Conservation (phyloP, 64 coral and sea anemone genomes). For the Orbicella faveolata region DNA sequence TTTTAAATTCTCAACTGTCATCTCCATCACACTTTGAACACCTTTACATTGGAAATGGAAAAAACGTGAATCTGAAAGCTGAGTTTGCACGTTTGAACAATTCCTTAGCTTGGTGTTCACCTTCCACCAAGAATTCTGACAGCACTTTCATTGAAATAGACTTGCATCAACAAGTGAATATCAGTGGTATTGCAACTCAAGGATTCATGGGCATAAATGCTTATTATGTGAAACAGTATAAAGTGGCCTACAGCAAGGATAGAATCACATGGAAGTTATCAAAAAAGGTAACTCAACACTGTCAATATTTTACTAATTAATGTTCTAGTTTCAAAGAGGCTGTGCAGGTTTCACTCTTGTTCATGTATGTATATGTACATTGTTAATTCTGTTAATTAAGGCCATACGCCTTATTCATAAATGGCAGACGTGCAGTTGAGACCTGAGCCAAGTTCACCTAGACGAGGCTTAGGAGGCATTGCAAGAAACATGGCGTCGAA, state of each 20-base stretch:
- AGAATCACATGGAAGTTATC: background rate
- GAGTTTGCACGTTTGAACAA: constrained; percentile 24
- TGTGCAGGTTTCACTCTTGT: no score
- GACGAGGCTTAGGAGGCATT: no score
- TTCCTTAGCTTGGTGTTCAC: constrained; percentile 1
- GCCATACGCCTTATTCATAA: no score
- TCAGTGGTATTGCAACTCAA: constrained; percentile 16
- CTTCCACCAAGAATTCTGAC: background rate
- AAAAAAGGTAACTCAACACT: background rate
- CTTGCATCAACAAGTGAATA: background rate
- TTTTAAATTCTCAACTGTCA: constrained; percentile 11
- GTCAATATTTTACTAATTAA: background rate
- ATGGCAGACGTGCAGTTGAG: no score
- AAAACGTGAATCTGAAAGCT: background rate
- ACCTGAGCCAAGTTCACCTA: no score
- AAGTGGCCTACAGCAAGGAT: background rate
- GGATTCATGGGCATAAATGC: background rate
- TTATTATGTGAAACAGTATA: constrained; percentile 13
- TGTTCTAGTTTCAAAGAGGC: no score
- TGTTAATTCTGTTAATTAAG: no score
- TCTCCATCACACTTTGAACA: background rate
- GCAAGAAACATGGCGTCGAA: no score
- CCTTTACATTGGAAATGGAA: constrained; percentile 20
- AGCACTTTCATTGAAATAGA: background rate
- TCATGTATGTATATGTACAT: no score